Evolutionary conservation across 2,888 invertebrate species (phyloP), one percentile per base, ranked within the genome.

Genomic region (Pantelozetes paolii): DNA sequence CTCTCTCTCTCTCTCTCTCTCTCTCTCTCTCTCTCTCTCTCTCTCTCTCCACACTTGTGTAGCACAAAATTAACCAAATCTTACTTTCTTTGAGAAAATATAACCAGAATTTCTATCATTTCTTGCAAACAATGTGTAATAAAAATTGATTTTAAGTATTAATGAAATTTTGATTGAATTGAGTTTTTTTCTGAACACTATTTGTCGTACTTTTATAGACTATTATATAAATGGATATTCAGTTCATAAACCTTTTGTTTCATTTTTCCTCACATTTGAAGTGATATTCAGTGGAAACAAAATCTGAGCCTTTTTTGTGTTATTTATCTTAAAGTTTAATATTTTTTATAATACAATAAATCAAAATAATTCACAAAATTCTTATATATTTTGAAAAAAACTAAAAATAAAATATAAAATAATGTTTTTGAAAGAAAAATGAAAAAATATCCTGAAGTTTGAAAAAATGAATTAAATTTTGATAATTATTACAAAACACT

Each of bases 161-260:
- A 57, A 57, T 57, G 57, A 13, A 57, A 28, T 57, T 57, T 57
- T 57, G 57, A 57, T 57, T 57, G 57, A 57, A 26, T 28, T 28
- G 57, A 57, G 18, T 28, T n/a, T 23, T 6, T 57, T 57, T 57
- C 1, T 15, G n/a, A 3, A 26, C n/a, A 48, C 48, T 9, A 57
- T 28, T n/a, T 28, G 9, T 13, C 28, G 9, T 54, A 18, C 28
- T 57, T 26, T 57, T 57, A 57, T 57, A 26, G 57, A 15, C 57
- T 26, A 57, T 57, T 57, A 57, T 28, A 57, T 57, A 28, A 57
- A 57, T 57, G 26, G 57, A 57, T 57, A 57, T 57, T 57, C 57
- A 57, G 57, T 57, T 26, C 28, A 30, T 57, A 57, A 57, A 57
- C 28, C 28, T 57, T n/a, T 30, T 57, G 57, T 57, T 57, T n/a